Base-by-base conservation (phyloP, 2,888 invertebrate species). In the Neoscelio sp. region DNA sequence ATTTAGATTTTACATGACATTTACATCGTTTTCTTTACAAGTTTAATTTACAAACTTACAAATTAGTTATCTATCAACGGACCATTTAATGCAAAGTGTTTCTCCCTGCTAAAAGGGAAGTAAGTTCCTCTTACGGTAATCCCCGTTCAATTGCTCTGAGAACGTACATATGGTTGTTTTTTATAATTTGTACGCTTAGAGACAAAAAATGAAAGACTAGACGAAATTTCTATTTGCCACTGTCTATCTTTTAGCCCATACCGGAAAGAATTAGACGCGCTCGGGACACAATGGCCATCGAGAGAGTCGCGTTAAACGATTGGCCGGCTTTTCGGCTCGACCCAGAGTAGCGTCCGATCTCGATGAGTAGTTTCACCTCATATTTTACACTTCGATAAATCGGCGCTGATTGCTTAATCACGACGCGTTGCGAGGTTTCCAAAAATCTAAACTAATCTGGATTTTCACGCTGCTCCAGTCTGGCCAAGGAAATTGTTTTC, bases 201-300 rank as follows among this genome's bases (percentile, higher is more conserved):
- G 62, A 62, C 44, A 42, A 44, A 42, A 68, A 46, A 46, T n/a
- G n/a, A 54, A 54, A 18, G 18, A 12, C 10, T 38, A 12, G 42
- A 42, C 38, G 56, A 74, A 78, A 65, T 71, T 79, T 71, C 70
- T 68, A 78, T 70, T 64, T 46, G 7, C 35, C 50, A 46, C 40
- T 46, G 23, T 4, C n/a, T 48, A 56, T 65, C 58, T 58, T 58
- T 58, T 20, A 12, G 33, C 12, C 23, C 23, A 56, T 50, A 50
- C 77, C 79, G 78, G 58, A 81, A 80, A 67, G 75, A 76, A 82
- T 82, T 81, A 48, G 80, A 81, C 75, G 67, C 80, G 77, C 78
- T 80, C 58, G 73, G 78, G 78, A 76, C 68, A 77, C 78, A 77
- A 73, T 75, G 52, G 58, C 64, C 67, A 71, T 60, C 33, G 42